Evolutionary conservation across 2,113 vertebrate species (phyloP), one percentile per base, ranked within the genome.

Genomic region (Pavo muticus): DNA sequence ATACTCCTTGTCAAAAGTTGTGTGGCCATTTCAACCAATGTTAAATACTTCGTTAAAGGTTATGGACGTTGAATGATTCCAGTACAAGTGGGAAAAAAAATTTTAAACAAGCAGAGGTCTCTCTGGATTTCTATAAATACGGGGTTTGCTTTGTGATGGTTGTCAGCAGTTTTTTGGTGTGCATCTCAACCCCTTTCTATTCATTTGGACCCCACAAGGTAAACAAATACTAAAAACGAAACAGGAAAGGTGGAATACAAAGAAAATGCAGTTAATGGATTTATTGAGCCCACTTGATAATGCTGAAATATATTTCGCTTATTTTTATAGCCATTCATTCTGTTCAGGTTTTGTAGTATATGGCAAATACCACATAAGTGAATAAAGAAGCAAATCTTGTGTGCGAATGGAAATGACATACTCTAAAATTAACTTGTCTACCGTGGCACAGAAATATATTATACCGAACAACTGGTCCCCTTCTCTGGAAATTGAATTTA

Each of bases 191-290:
- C 39, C 17, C 69, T 60, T 87, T 60, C 47, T 87, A 4, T 44
- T 91, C 56, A 32, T 96, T 96, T 88, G 48, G n/a, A 93, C 19
- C 14, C 40, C 32, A 79, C 82, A 84, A 90, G 19, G 47, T 80
- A 95, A 96, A 94, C 60, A 25, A 79, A 7, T 54, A 93, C 67
- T 84, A 93, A 64, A 88, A 84, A 12, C 56, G 40, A 73, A 81
- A 68, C 32, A 60, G 6, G 16, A 90, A 88, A 73, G n/a, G 16
- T 52, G 70, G 21, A 57, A 42, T 64, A 47, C n/a, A 91, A 76
- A 67, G 24, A 25, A 95, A 95, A 84, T 77, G 52, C 10, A 50
- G 39, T 69, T 82, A 16, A 72, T 64, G 72, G 61, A 83, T 88
- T 84, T 90, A 91, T 45, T 67, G 59, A 93, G 56, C 37, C 29